Evolutionary conservation across 2,113 vertebrate genomes (phyloP).

Genomic region (Phalacrocorax pelagicus): DNA sequence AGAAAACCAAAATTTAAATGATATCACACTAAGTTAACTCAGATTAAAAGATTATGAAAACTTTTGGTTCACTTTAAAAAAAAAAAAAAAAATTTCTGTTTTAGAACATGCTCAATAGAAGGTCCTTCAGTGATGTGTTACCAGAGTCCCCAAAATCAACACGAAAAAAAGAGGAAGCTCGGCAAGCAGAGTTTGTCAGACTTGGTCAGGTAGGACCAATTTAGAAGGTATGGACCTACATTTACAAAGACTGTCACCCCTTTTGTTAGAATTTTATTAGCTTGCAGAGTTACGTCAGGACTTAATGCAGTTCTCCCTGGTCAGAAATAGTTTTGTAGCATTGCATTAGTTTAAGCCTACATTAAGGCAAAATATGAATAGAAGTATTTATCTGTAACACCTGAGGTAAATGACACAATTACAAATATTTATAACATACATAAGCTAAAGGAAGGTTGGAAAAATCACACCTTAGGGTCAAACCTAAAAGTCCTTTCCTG

Average conservation of each 20-base stretch:
- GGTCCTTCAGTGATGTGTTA: conserved; percentile 96
- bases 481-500: background rate
- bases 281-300: background rate
- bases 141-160: conserved; percentile 97
- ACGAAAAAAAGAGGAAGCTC: conserved; percentile 94
- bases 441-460: background rate
- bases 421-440: background rate
- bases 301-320: background rate
- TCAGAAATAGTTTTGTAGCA: background rate
- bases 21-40: background rate
- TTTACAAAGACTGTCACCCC: background rate
- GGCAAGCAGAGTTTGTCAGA: conserved; percentile 96
- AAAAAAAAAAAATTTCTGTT: conserved; percentile 47
- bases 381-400: background rate
- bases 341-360: background rate
- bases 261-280: background rate
- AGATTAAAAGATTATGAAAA: background rate
- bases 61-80: background rate
- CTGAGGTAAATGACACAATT: background rate
- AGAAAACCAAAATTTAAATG: background rate
- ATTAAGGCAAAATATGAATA: background rate
- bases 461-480: background rate
- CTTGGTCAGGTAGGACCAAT: conserved; percentile 88
- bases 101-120: conserved; percentile 97
- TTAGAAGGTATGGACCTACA: background rate